A percentile compares a stretch with the other conserved stretches of the same genome.
These are phyloP conservation scores for Ashinkailepas kermadecensis DNA, from an alignment of 2,888 invertebrate genomes.

Conservation along the genomic window DNA sequence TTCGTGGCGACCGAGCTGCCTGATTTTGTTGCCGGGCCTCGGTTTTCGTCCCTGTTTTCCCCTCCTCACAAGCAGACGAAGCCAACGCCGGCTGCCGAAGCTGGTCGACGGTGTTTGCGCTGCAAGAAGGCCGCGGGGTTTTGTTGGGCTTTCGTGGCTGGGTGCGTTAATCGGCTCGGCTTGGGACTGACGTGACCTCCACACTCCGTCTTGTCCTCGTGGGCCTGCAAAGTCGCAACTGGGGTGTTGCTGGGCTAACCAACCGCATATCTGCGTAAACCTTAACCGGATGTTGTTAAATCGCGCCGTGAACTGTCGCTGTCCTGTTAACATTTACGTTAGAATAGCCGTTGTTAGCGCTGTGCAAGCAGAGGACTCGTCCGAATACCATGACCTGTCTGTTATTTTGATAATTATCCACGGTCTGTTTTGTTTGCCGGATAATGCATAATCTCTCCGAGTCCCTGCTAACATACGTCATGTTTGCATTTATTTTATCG, in stretches of 20 bases:
- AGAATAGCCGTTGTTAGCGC: background rate
- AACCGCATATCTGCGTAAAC: background rate
- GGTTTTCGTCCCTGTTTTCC: too few relatives aligned
- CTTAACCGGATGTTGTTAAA: background rate
- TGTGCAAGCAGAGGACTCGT: constrained; percentile 4
- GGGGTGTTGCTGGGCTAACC: background rate
- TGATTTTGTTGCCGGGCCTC: too few relatives aligned
- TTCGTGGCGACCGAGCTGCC: too few relatives aligned
- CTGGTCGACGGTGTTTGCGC: too few relatives aligned
- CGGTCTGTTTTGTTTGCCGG: background rate
- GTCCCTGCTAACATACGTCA: background rate
- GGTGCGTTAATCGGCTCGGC: background rate
- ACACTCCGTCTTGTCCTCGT: background rate
- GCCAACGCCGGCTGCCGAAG: too few relatives aligned
- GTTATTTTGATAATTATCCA: background rate
- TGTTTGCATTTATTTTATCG: background rate
- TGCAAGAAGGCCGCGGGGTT: too few relatives aligned
- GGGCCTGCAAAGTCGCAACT: background rate
- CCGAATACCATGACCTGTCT: background rate
- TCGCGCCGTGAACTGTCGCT: background rate
- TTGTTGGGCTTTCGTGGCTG: background rate
- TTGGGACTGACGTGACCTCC: background rate
- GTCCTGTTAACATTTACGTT: background rate
- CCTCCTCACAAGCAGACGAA: too few relatives aligned
- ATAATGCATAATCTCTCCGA: background rate